Evolutionary conservation across 2,113 vertebrate species (phyloP), one percentile per base, ranked within the genome.

Genomic region (Girardinichthys multiradiatus): DNA sequence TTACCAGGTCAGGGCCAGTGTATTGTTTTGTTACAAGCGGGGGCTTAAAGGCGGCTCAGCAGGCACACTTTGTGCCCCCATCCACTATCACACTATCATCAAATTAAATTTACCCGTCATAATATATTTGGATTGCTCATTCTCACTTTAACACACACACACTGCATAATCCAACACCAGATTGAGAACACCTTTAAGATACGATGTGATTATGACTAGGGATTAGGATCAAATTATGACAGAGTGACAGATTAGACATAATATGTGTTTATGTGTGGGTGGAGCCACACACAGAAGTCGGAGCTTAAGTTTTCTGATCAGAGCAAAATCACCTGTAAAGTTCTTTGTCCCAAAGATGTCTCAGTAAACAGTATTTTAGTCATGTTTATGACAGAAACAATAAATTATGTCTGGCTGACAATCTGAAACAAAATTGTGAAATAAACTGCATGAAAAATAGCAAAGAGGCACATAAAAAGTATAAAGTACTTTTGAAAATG

Each of bases 151-250:
- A 76, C 79, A 79, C 86, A 75, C 82, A 81, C 80, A 81, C 39
- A 73, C 80, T 89, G 83, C 80, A 87, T 94, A 94, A 95, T 95
- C 92, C 90, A 82, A 68, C 80, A 83, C 80, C 89, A 93, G 93
- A 94, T 94, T 94, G 90, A 92, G 91, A 95, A 94, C 91, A 95
- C 92, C 92, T 94, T 94, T 91, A 91, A 94, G 85, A 94, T 89
- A 88, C 90, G 66, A 92, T 82, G 86, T 89, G 83, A 93, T 92
- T 91, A 88, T 90, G 83, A 93, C 90, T 83, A 87, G 85, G 86
- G 92, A 89, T 92, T 84, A 90, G 79, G 85, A 86, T 84, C 87
- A 91, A 91, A 92, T 91, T 88, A 86, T 83, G 76, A 71, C 61
- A 88, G 81, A 90, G 86, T 89, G 88, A 82, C 81, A 86, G 87